Percentiles rank a stretch among this genome's conserved stretches.
Evolutionary conservation across 2,888 invertebrate genomes (phyloP).

Genomic region (Dascillus cervinus): DNA sequence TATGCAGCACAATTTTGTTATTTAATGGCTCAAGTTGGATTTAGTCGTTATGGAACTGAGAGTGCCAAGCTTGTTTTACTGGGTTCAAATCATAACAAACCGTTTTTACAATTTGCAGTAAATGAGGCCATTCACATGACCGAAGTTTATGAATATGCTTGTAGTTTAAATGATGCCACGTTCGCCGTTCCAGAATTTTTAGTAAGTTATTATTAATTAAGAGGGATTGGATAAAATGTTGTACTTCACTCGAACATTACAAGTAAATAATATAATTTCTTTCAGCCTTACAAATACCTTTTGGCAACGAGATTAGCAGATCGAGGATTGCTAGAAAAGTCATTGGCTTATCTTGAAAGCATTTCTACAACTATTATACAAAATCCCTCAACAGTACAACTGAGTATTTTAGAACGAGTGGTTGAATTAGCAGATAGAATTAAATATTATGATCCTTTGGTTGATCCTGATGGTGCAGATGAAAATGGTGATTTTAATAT

Average conservation of each 20-base stretch:
- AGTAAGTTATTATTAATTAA: slow-evolving; percentile 40
- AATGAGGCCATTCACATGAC: slow-evolving; percentile 88
- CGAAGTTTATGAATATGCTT: slow-evolving; percentile 91
- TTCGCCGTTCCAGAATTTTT: slow-evolving; percentile 69
- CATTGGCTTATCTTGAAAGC: slow-evolving; percentile 77
- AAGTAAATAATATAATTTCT: slow-evolving; percentile 18
- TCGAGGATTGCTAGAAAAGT: slow-evolving; percentile 69
- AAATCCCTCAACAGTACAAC: slow-evolving; percentile 47
- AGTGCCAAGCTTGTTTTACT: slow-evolving; percentile 69
- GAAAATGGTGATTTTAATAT: slow-evolving; percentile 33
- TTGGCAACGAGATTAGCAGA: slow-evolving; percentile 72
- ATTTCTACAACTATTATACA: slow-evolving; percentile 60
- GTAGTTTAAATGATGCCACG: slow-evolving; percentile 66
- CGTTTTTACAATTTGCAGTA: slow-evolving; percentile 61
- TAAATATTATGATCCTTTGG: slow-evolving; percentile 40
- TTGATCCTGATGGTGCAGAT: slow-evolving; percentile 23
- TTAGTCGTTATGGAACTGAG: slow-evolving; percentile 45
- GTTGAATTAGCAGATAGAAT: slow-evolving; percentile 41
- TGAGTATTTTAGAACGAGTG: slow-evolving; percentile 48
- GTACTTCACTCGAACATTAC: too few relatives aligned
- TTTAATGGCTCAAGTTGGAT: slow-evolving; percentile 68
- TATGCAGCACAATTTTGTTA: slow-evolving; percentile 96
- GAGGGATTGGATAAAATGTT: background rate
- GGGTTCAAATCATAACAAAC: slow-evolving; percentile 61
- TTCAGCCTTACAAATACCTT: slow-evolving; percentile 76